These are phyloP conservation scores for Trematocara caparti DNA, from an alignment of 2,797 vertebrate species.

Conservation along the genomic window DNA sequence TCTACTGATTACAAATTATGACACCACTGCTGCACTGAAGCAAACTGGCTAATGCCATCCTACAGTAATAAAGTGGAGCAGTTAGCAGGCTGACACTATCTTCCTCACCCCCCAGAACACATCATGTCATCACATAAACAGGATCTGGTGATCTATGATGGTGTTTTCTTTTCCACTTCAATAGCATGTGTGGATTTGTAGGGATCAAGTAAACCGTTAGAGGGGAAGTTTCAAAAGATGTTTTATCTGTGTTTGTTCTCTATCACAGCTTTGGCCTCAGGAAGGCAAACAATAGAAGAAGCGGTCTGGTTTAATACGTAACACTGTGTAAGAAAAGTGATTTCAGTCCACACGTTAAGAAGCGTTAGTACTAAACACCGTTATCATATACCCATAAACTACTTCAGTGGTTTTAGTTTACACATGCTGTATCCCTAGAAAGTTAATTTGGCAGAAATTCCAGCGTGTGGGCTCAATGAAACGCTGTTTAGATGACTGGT, in stretches of 20 bases:
- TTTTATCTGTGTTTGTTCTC: constrained; percentile 59
- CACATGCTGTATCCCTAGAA: background rate
- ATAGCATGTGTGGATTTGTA: constrained; percentile 19
- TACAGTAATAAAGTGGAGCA: constrained; percentile 10
- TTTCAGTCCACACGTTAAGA: background rate
- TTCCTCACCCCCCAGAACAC: constrained; percentile 28
- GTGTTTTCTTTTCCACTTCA: constrained; percentile 6
- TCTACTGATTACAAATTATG: constrained; percentile 10
- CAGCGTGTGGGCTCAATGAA: constrained; percentile 3
- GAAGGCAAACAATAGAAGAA: constrained; percentile 37
- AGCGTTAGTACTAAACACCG: background rate
- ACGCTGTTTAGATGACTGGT: background rate
- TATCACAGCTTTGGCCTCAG: constrained; percentile 42
- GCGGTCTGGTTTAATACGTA: constrained; percentile 13
- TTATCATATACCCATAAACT: background rate
- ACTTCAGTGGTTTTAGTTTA: background rate
- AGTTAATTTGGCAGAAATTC: background rate
- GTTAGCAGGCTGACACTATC: constrained; percentile 31
- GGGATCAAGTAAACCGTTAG: constrained; percentile 42
- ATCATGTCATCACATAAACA: constrained; percentile 28
- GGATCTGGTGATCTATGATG: constrained; percentile 17
- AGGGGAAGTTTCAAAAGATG: constrained; percentile 43
- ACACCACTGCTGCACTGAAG: background rate
- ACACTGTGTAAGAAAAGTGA: background rate
- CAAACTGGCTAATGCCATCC: constrained; percentile 32